Base-by-base conservation (phyloP, 1,140 invertebrate species). In the Maconellicoccus hirsutus region DNA sequence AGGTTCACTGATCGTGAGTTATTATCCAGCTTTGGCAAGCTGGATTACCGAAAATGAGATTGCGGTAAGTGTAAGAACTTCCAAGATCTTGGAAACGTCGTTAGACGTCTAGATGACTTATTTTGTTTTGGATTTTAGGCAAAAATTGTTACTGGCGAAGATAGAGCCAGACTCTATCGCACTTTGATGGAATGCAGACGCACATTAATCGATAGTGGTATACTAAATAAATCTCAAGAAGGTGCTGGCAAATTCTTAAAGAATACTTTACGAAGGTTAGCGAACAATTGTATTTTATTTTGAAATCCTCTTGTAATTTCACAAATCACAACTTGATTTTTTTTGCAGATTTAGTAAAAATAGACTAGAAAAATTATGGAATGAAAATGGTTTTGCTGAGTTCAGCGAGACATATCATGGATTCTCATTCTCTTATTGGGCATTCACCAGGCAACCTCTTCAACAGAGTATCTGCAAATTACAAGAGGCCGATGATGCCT, bases 1-100 rank as follows among this genome's bases (percentile, higher is more conserved):
- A 72, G 94, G 93, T 4, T 92, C 91, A 77, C 80, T 97, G 23
- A 94, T 96, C 75, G 91, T 93, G 1, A 93, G 92, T 52, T 97
- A 97, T 78, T 94, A 87, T 76, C 92, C 93, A 0, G 81, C 85
- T 12, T 82, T 96, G 52, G 91, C 91, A 4, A 87, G 87, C 33
- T 94, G 93, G 86, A 87, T 96, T 61, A 90, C 89, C 16, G 90
- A 94, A 76, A 90, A 89, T 70, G 88, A 90, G 78, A 84, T 86
- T 25, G 85, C 87, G 0, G 81, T 84, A 69, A 82, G 82, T 73
- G 21, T 66, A 26, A 4, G 3, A 26, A 66, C 3, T 26, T 19
- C 16, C n/a, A 52, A 16, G 10, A 52, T 14, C 16, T 52, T 52
- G 2, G n/a, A 19, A 16, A 3, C 6, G 4, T 52, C 42, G 42